A percentile compares a stretch with the other conserved stretches of the same genome.
Evolutionary conservation across 1,140 invertebrate species (phyloP).

Genomic region (Saccostrea cuccullata): DNA sequence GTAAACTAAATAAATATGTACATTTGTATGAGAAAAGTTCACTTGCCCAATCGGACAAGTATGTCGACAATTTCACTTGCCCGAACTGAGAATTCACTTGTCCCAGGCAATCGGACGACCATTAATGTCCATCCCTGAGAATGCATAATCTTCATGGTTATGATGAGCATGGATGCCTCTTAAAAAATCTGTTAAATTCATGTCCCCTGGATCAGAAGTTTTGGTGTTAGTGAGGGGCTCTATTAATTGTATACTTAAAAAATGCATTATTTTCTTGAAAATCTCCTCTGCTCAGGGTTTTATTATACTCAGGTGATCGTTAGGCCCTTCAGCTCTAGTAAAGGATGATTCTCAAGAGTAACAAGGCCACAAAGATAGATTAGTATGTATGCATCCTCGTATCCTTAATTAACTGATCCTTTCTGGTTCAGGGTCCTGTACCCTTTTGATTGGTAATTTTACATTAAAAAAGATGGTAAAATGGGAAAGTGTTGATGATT

Average conservation of each 20-base stretch:
- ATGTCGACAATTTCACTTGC: background rate
- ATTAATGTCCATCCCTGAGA: background rate
- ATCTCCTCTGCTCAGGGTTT: no score
- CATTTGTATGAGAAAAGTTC: constrained; percentile 16
- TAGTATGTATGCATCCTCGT: constrained; percentile 15
- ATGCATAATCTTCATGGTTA: constrained; percentile 16
- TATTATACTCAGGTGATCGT: background rate
- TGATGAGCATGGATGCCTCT: background rate
- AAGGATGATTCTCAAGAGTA: constrained; percentile 15
- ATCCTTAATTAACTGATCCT: constrained; percentile 9
- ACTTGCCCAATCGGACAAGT: background rate
- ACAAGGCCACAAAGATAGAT: constrained; percentile 15
- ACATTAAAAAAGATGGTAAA: constrained; percentile 17
- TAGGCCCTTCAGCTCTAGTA: constrained; percentile 14
- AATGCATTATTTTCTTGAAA: no score
- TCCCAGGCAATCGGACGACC: no score
- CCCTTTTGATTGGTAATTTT: constrained; percentile 16
- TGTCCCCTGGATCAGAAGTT: no score
- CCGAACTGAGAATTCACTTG: background rate
- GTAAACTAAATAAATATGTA: constrained; percentile 17
- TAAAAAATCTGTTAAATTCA: no score
- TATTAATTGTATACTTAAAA: no score
- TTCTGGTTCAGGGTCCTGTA: background rate
- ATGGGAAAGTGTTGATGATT: constrained; percentile 15
- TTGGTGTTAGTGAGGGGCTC: no score